Conservation (phyloP, 2,797 vertebrate genomes). For the Rhincodon typus region DNA sequence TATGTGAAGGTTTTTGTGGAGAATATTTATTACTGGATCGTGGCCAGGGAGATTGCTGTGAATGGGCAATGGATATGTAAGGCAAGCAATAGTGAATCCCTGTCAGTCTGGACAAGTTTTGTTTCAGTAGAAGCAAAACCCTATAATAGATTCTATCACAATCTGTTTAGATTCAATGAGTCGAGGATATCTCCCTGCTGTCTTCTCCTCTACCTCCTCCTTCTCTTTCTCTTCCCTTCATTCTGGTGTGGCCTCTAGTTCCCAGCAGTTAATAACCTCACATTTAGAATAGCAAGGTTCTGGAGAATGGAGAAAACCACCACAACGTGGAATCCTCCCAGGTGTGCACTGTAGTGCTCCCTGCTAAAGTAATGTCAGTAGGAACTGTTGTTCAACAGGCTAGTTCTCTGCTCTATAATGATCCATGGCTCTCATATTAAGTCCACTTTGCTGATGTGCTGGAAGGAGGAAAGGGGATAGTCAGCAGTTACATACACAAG, state of each 20-base stretch:
- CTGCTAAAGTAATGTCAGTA: too few relatives aligned
- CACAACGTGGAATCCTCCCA: too few relatives aligned
- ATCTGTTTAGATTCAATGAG: neutral
- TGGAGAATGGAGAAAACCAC: neutral
- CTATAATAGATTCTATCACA: neutral
- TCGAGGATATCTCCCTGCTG: neutral
- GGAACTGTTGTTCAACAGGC: too few relatives aligned
- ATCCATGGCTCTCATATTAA: too few relatives aligned
- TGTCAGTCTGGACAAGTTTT: neutral
- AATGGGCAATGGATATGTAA: neutral
- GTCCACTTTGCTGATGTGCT: too few relatives aligned
- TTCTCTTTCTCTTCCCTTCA: neutral
- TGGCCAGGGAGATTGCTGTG: neutral
- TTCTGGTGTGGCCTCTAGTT: neutral
- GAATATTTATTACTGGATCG: too few relatives aligned
- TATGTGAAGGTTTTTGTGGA: too few relatives aligned
- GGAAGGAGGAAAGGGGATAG: too few relatives aligned
- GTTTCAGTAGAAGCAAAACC: neutral
- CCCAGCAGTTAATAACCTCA: neutral
- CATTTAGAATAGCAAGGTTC: neutral
- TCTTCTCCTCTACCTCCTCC: neutral
- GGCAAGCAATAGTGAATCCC: neutral
- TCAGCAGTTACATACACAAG: too few relatives aligned
- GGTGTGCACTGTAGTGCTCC: too few relatives aligned
- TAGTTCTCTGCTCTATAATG: too few relatives aligned